Conservation (phyloP, 2,888 invertebrate species). For the Periphyllus acericola region DNA sequence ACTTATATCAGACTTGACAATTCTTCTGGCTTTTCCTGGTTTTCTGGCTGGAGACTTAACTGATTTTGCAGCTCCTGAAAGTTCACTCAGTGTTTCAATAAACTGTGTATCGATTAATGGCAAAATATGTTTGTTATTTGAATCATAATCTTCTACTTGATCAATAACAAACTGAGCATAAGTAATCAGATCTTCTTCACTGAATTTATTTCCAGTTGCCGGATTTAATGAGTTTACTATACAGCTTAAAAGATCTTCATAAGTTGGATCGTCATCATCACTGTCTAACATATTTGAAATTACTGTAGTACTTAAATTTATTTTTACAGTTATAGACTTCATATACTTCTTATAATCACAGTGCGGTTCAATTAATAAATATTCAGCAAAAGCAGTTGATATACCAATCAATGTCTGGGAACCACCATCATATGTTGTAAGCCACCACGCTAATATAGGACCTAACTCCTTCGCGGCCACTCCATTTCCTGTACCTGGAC, state of each 20-base stretch:
- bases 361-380: constrained; percentile 80
- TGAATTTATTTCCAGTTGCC: constrained; percentile 69
- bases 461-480: constrained; percentile 81
- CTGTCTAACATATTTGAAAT: constrained; percentile 75
- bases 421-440: constrained; percentile 81
- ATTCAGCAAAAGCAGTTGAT: constrained; percentile 82
- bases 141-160: constrained; percentile 74
- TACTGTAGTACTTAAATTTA: constrained; percentile 80
- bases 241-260: constrained; percentile 79
- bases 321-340: constrained; percentile 78
- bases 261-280: constrained; percentile 72
- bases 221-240: constrained; percentile 68
- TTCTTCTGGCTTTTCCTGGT: constrained; percentile 21
- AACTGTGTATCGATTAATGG: constrained; percentile 77
- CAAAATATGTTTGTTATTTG: constrained; percentile 72
- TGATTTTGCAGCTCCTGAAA: constrained; percentile 76
- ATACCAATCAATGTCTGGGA: constrained; percentile 77
- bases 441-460: constrained; percentile 86
- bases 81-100: constrained; percentile 78
- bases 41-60: constrained; percentile 70
- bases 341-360: constrained; percentile 77
- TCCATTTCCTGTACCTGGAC: constrained; percentile 75
- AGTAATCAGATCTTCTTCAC: constrained; percentile 79
- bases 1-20: background rate
- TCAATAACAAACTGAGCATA: constrained; percentile 86